A percentile compares a stretch with the other conserved stretches of the same genome.
Conservation (phyloP, 2,888 invertebrate genomes). For the Zaprionus lineosus region DNA sequence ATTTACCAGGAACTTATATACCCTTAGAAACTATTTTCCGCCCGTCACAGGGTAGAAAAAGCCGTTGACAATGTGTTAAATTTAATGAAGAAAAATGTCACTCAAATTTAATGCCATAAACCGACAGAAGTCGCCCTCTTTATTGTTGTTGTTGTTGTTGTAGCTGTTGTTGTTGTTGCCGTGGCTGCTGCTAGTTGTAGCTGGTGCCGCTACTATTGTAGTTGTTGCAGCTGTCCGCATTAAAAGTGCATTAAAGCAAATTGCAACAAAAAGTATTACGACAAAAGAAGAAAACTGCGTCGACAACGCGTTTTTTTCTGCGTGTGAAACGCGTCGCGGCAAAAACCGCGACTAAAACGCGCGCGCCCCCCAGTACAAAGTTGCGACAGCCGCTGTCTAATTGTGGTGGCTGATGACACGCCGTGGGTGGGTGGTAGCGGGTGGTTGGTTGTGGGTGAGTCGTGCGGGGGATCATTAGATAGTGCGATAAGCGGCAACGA, state of each 20-base stretch:
- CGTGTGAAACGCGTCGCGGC: conserved; percentile 37
- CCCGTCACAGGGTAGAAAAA: too few species aligned
- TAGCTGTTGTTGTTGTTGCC: conserved; percentile 11
- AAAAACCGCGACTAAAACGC: conserved; percentile 43
- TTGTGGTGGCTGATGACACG: conserved; percentile 13
- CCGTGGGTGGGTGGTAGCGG: neutral
- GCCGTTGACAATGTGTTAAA: conserved; percentile 58
- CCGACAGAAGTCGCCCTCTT: conserved; percentile 20
- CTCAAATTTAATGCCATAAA: conserved; percentile 50
- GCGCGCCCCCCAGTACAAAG: conserved; percentile 8
- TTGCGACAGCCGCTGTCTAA: conserved; percentile 17
- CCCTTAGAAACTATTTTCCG: too few species aligned
- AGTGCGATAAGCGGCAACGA: conserved; percentile 32
- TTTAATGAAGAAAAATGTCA: conserved; percentile 64
- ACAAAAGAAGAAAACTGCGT: conserved; percentile 5
- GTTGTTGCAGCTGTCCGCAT: conserved; percentile 40
- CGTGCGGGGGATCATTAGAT: conserved; percentile 30
- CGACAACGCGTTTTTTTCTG: conserved; percentile 27
- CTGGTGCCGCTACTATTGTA: too few species aligned
- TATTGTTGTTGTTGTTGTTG: conserved; percentile 14
- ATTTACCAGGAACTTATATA: too few species aligned
- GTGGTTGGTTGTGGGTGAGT: neutral
- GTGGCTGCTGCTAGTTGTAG: neutral
- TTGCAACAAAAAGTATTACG: conserved; percentile 42
- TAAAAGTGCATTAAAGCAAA: conserved; percentile 62